A percentile compares a stretch with the other conserved stretches of the same genome.
Evolutionary conservation across 1,140 invertebrate genomes (phyloP).

Genomic region (Polyergus mexicanus): DNA sequence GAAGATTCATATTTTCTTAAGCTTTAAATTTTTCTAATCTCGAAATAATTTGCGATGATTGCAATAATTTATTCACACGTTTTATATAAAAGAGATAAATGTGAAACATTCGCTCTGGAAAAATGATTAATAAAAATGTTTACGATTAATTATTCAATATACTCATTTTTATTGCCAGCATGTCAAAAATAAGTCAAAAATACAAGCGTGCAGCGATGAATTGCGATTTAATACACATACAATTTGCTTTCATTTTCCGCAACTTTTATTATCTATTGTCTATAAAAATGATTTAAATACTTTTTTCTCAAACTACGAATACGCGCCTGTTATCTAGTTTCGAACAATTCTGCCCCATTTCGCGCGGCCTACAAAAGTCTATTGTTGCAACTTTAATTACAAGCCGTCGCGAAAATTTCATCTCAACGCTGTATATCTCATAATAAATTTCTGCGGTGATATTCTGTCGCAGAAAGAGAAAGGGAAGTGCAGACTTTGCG

Average conservation of each 20-base stretch:
- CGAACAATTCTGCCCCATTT: slow-evolving; percentile 42
- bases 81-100: background rate
- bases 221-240: background rate
- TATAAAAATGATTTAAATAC: background rate
- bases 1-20: background rate
- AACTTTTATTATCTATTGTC: background rate
- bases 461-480: slow-evolving; percentile 54
- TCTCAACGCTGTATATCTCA: background rate
- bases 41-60: background rate
- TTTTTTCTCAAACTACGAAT: slow-evolving; percentile 41
- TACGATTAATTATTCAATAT: background rate
- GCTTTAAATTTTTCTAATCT: background rate
- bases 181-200: background rate
- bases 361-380: slow-evolving; percentile 30
- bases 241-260: background rate
- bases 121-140: slow-evolving; percentile 10
- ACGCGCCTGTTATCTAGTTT: slow-evolving; percentile 35
- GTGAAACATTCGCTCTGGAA: background rate
- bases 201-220: background rate
- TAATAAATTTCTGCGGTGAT: slow-evolving; percentile 49
- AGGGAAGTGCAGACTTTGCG: slow-evolving; percentile 48
- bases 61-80: background rate
- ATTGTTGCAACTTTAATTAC: slow-evolving; percentile 61
- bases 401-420: slow-evolving; percentile 35
- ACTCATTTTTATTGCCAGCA: background rate